Base-by-base conservation (phyloP, 2,888 invertebrate species). In the Trimorus sp. region DNA sequence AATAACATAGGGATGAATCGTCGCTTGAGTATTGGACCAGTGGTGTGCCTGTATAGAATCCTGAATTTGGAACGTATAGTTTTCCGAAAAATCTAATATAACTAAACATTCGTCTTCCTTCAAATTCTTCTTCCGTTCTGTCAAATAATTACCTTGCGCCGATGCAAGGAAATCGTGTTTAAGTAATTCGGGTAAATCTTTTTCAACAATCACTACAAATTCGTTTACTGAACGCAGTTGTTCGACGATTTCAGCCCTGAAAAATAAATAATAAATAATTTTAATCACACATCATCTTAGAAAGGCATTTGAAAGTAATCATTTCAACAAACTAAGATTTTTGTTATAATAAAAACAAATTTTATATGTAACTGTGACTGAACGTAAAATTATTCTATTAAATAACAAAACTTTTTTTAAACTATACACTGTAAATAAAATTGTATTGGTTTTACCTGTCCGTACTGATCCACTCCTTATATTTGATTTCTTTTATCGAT, bases 1-100 rank as follows among this genome's bases (percentile, higher is more conserved):
- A 40, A 66, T 59, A 14, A 26, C 60, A 14, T 70, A 70, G 1
- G 59, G 60, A 15, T 70, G 70, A 36, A 70, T 14, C 3, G 75
- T 66, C 6, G 66, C 59, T 53, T 75, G 58, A 4, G 51, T 58
- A 26, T 75, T 75, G 6, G 59, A 40, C 75, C 59, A 66, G 14
- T 75, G 75, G 40, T 66, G 58, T 7, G 59, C 15, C 36, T 66
- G 75, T 3, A 75, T 36, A 37, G 75, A 59, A 59, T 75, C 66
- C 51, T 75, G 75, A 1, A 75, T 40, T 51, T 40, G 12, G 42
- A 49, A 59, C 8, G 40, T 58, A 60, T 75, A 75, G 60, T 75
- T 75, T 59, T 75, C 59, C 0, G 60, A 37, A 53, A 60, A 75
- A 66, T 75, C 75, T 12, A 54, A 14, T 7, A 53, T 4, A 9